phyloP scores from a whole-genome alignment of 2,113 vertebrate genomes.

The Notarius lentiginosus region DNA sequence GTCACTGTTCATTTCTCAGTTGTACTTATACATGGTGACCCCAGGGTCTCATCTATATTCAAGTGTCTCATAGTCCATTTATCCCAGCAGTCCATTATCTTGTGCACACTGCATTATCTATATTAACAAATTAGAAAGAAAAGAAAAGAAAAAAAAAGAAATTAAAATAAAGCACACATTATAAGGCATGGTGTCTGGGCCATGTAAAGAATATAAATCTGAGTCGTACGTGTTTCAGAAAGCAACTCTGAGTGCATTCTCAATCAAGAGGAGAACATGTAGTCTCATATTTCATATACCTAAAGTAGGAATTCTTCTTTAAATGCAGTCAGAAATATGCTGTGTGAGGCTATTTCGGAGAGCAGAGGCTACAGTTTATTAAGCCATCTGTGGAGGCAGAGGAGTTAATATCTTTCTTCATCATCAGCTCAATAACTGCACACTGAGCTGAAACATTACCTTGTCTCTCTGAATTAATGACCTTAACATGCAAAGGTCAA shows the following conservation, averaged over 20 bases:
- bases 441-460: slow-evolving; percentile 6
- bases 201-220: slow-evolving; percentile 58
- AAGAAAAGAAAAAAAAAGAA: slow-evolving; percentile 47
- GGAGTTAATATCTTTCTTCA: slow-evolving; percentile 8
- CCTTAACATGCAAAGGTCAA: neutral
- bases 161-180: neutral
- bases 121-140: slow-evolving; percentile 54
- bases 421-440: slow-evolving; percentile 4
- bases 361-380: slow-evolving; percentile 14
- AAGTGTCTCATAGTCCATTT: slow-evolving; percentile 37
- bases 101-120: slow-evolving; percentile 9
- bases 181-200: slow-evolving; percentile 27
- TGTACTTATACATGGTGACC: slow-evolving; percentile 37
- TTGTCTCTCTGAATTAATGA: neutral
- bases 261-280: slow-evolving; percentile 31
- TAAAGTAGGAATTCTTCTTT: slow-evolving; percentile 50
- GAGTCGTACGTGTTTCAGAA: slow-evolving; percentile 49
- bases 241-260: neutral
- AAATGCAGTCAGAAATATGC: slow-evolving; percentile 22
- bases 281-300: slow-evolving; percentile 58
- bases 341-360: slow-evolving; percentile 24
- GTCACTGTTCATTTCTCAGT: slow-evolving; percentile 54
- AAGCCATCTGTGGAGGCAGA: slow-evolving; percentile 12
- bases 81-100: slow-evolving; percentile 37
- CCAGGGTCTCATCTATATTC: slow-evolving; percentile 43